A percentile compares a stretch with the other conserved stretches of the same genome.
phyloP scores from a whole-genome alignment of 1,140 invertebrate species.

The Drosophila sturtevanti region DNA sequence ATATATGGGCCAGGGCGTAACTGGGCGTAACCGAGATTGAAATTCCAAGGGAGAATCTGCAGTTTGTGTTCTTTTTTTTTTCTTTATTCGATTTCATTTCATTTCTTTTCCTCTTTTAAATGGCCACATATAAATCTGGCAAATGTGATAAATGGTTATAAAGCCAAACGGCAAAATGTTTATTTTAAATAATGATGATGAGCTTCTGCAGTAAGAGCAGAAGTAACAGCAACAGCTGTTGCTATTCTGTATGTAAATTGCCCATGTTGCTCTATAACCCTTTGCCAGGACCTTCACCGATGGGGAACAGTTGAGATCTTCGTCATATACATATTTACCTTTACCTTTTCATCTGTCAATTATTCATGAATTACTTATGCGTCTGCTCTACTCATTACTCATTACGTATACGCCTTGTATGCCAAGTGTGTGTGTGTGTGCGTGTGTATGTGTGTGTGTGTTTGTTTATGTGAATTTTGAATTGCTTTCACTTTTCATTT shows the following conservation, averaged over 20 bases:
- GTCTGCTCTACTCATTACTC: slow-evolving; percentile 57
- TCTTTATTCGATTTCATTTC: slow-evolving; percentile 1
- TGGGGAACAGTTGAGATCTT: slow-evolving; percentile 32
- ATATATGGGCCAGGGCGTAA: too few relatives aligned
- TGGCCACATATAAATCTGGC: slow-evolving; percentile 67
- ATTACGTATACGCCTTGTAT: slow-evolving; percentile 65
- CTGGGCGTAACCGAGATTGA: slow-evolving; percentile 2
- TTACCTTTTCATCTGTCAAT: slow-evolving; percentile 63
- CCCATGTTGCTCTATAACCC: slow-evolving; percentile 2
- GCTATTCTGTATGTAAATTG: slow-evolving; percentile 55
- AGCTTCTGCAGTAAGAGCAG: slow-evolving; percentile 51
- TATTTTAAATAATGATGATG: slow-evolving; percentile 81
- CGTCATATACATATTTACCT: slow-evolving; percentile 43
- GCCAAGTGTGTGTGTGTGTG: background rate
- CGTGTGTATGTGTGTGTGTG: slow-evolving; percentile 5
- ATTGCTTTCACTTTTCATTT: slow-evolving; percentile 52
- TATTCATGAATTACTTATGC: slow-evolving; percentile 77
- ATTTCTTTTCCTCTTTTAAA: slow-evolving; percentile 28
- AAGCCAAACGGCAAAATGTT: slow-evolving; percentile 69
- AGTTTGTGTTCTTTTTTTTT: background rate
- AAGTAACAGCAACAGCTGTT: slow-evolving; percentile 45
- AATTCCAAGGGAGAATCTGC: background rate
- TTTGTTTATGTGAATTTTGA: slow-evolving; percentile 21
- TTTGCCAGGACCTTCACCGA: slow-evolving; percentile 43
- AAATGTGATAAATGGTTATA: slow-evolving; percentile 78